Evolutionary conservation across 2,888 invertebrate genomes (phyloP).

Genomic region (Eudemis profundana): DNA sequence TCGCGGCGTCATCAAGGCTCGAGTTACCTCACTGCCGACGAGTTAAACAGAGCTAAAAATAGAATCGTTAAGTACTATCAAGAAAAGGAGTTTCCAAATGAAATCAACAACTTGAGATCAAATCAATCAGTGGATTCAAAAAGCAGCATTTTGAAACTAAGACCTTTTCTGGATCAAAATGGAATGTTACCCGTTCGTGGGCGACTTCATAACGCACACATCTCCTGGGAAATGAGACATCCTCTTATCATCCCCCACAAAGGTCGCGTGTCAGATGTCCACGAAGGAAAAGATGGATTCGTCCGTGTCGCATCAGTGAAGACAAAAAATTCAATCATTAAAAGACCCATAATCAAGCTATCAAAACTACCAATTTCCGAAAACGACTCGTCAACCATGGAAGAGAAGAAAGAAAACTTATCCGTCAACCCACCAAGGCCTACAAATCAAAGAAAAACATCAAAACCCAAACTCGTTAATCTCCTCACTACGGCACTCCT

Average conservation of each 20-base stretch:
- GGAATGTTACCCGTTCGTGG: too few species aligned
- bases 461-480: background rate
- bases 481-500: constrained; percentile 7
- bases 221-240: constrained; percentile 34
- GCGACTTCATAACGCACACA: too few species aligned
- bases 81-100: too few species aligned
- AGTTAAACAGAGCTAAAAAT: background rate
- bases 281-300: constrained; percentile 3
- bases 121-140: too few species aligned
- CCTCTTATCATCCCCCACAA: constrained; percentile 28
- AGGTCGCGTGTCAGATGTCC: constrained; percentile 5
- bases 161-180: too few species aligned
- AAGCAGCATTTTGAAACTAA: too few species aligned
- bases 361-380: constrained; percentile 15
- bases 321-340: constrained; percentile 1
- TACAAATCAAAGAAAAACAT: background rate
- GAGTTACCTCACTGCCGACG: too few species aligned
- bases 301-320: constrained; percentile 8
- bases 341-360: constrained; percentile 4
- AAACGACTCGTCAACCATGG: background rate
- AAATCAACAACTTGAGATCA: too few species aligned
- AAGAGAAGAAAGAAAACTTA: background rate
- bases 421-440: background rate
- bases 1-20: too few species aligned
- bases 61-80: too few species aligned